Evolutionary conservation across 1,140 invertebrate genomes (phyloP), one percentile per base, ranked within the genome.

Genomic region (Holotrichia oblita): DNA sequence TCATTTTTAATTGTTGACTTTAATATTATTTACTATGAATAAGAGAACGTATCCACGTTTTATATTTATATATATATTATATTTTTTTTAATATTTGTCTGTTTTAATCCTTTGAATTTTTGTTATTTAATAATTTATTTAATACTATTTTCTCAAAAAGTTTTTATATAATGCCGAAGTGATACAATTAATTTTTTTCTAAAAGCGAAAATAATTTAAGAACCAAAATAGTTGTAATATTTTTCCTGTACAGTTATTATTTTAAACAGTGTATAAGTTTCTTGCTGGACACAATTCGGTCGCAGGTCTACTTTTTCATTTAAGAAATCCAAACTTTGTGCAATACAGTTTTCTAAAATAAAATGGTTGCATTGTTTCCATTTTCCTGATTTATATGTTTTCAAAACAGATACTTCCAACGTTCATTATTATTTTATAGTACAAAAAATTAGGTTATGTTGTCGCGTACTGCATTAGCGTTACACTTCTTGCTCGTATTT

Each of bases 161-260:
- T 74, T 74, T 74, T 74, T 74, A 41, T 69, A 69, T 74, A 40
- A 17, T 74, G 34, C 73, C 73, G 73, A 74, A 42, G 72, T 78
- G 77, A 78, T 78, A 78, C 40, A 73, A 72, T 34, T 78, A 41
- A 41, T 73, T 78, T 78, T 78, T 69, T 34, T 69, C 61, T 69
- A 22, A 69, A 74, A 74, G 27, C 17, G 41, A 42, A 44, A 74
- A 41, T 79, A 76, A 80, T 61, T 82, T 82, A 82, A 82, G 81
- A 81, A 77, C 81, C 81, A 80, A 82, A 80, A 80, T 80, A 61
- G 55, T 40, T 73, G 76, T 82, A 84, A 74, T 74, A 22, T 74
- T 74, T 74, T 80, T 84, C 82, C 81, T 84, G 83, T 83, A 81
- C 80, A 82, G 74, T 74, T 41, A 74, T 74, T 74, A 74, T 74